Evolutionary conservation across 2,797 vertebrate species (phyloP), one percentile per base, ranked within the genome.

Genomic region (Poeciliopsis paucimaculata): DNA sequence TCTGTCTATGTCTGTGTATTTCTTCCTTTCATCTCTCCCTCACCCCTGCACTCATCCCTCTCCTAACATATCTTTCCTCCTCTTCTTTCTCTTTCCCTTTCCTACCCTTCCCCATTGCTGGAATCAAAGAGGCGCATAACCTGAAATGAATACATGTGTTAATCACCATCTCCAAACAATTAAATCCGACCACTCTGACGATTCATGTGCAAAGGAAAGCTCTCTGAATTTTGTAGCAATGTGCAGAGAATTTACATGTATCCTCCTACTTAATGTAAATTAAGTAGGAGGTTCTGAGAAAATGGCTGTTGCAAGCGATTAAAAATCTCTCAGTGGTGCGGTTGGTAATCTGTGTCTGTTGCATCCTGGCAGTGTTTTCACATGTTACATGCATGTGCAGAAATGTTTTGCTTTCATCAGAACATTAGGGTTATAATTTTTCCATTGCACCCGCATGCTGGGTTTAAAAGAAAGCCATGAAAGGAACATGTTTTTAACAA

Each of bases 261-360:
- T n/a, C n/a, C n/a, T n/a, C n/a, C n/a, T n/a, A n/a, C n/a, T n/a
- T n/a, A n/a, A n/a, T n/a, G n/a, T n/a, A n/a, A n/a, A n/a, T 92
- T 92, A 92, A 94, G 91, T 91, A 81, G 93, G 94, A 91, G 93
- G 93, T 92, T 93, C 92, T 85, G 84, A 90, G 87, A 90, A 94
- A 94, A 90, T 75, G 81, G 80, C 73, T 90, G 86, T 88, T 80
- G 73, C 73, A 71, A 84, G 71, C 89, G 85, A 94, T 93, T 87
- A 94, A 93, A 71, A 93, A 84, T 89, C 82, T 71, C 73, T 77
- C 55, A 39, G 75, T 82, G 86, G 82, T 80, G 77, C 45, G 46
- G 76, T 78, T 77, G 80, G 84, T 75, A 80, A 57, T 45, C 53
- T 74, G 86, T 81, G 60, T 88, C 79, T 64, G 46, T 39, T 72